Evolutionary conservation across 2,113 vertebrate species (phyloP).

Genomic region (Nettapus auritus): DNA sequence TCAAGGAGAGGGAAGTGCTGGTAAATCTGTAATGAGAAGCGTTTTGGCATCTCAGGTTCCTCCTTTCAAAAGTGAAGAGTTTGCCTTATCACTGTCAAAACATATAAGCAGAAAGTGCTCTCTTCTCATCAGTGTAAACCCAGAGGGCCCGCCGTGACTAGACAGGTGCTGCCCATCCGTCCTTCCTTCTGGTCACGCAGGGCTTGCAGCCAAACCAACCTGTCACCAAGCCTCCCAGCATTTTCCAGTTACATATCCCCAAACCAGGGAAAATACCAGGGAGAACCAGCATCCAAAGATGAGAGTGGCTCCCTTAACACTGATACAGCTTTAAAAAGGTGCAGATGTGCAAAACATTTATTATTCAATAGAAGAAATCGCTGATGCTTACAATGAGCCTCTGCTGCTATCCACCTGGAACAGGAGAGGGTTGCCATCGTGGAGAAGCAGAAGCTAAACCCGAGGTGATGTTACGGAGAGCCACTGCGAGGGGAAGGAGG

Average conservation of each 20-base stretch:
- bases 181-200: not conserved
- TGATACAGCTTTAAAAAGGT: not conserved
- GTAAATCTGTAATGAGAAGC: not conserved
- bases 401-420: not conserved
- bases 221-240: not conserved
- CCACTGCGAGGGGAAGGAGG: not conserved
- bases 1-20: not conserved
- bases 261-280: not conserved
- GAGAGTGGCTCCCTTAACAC: not conserved
- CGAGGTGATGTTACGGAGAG: not conserved
- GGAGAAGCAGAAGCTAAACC: not conserved
- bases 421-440: not conserved
- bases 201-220: not conserved
- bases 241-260: not conserved
- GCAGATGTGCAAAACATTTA: not conserved
- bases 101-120: not conserved
- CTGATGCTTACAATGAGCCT: not conserved
- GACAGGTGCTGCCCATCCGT: not conserved
- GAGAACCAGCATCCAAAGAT: not conserved
- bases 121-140: not conserved
- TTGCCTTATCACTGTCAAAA: not conserved
- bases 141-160: not conserved
- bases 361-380: not conserved
- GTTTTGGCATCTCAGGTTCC: not conserved
- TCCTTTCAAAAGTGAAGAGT: not conserved